Evolutionary conservation across 2,113 vertebrate species (phyloP).

Genomic region (Columbina picui): DNA sequence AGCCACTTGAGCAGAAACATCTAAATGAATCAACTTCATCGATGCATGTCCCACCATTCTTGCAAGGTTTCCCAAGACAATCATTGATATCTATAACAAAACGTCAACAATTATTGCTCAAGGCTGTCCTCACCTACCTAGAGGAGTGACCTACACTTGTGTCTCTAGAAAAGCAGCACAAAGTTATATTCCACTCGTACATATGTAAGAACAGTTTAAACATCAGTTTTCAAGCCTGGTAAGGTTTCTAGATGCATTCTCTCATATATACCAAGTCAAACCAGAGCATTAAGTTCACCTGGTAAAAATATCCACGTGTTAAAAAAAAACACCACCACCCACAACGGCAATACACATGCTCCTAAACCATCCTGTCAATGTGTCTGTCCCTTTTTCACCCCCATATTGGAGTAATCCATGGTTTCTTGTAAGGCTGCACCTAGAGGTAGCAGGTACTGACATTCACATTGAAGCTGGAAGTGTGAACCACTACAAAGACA

Average conservation of each 20-base stretch:
- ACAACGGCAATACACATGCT: neutral
- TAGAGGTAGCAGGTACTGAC: neutral
- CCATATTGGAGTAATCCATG: neutral
- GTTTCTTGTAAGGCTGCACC: neutral
- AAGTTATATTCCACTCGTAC: neutral
- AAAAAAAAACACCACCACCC: neutral
- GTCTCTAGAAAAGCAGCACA: neutral
- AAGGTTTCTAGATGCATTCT: neutral
- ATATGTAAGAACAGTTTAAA: neutral
- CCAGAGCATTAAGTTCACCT: neutral
- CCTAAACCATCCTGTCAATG: neutral
- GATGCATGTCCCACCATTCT: slow-evolving; percentile 92
- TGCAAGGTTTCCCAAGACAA: slow-evolving; percentile 86
- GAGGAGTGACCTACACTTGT: neutral
- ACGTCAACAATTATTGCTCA: neutral
- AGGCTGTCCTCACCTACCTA: neutral
- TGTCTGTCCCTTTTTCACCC: neutral
- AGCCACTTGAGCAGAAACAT: slow-evolving; percentile 92
- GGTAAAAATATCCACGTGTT: neutral
- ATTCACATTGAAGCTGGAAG: neutral
- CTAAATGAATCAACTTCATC: slow-evolving; percentile 90
- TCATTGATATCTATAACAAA: slow-evolving; percentile 89
- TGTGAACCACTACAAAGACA: neutral
- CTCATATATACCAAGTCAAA: neutral
- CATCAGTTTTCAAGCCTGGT: neutral